These are phyloP conservation scores for Sebastes vulpes DNA, from an alignment of 2,797 vertebrate genomes.

Conservation along the genomic window DNA sequence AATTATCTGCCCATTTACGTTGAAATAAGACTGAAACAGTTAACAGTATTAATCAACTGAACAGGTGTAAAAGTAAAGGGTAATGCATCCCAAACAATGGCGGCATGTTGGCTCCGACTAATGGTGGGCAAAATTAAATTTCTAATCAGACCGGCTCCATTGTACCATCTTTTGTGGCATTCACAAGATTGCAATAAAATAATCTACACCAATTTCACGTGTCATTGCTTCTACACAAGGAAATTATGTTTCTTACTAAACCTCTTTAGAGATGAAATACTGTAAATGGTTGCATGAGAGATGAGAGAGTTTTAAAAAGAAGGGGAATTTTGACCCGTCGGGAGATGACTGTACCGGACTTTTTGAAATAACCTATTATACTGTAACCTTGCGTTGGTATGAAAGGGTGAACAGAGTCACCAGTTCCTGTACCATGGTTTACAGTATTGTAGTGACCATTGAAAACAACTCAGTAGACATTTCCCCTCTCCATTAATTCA, in stretches of 20 bases:
- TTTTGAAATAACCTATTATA: not conserved
- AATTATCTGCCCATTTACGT: not conserved
- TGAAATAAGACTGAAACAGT: not conserved
- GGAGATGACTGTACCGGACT: not conserved
- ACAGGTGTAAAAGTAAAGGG: not conserved
- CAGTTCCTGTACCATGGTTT: not conserved
- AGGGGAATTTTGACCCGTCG: not conserved
- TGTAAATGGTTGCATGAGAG: not conserved
- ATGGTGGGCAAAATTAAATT: slow-evolving; percentile 29
- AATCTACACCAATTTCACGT: slow-evolving; percentile 6
- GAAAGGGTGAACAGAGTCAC: not conserved
- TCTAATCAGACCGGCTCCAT: not conserved
- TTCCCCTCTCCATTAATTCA: not conserved
- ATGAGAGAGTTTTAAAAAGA: not conserved
- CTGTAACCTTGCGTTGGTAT: not conserved
- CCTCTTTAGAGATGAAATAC: not conserved
- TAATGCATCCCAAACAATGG: not conserved
- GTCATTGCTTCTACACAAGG: not conserved
- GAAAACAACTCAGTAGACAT: not conserved
- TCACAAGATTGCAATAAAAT: slow-evolving; percentile 1
- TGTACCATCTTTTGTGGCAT: not conserved
- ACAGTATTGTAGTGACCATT: not conserved
- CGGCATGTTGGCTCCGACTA: not conserved
- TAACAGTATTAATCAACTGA: not conserved
- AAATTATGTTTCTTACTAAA: not conserved